A percentile compares a stretch with the other conserved stretches of the same genome.
These are phyloP conservation scores for Diabrotica undecimpunctata DNA, from an alignment of 1,140 invertebrate species.

Conservation along the genomic window DNA sequence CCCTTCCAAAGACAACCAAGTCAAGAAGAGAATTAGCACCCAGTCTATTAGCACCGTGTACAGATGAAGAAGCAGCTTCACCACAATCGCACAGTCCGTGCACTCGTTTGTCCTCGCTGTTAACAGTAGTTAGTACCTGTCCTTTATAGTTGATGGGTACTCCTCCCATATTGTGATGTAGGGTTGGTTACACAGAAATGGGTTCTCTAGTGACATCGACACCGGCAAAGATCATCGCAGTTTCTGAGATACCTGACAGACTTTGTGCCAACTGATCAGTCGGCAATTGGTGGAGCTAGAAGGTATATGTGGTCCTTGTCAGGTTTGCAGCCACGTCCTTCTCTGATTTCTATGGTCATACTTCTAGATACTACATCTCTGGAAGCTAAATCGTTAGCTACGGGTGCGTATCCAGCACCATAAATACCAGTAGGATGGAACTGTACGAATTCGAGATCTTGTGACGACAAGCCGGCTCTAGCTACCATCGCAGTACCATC, in stretches of 20 bases:
- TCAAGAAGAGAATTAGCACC: slow-evolving; percentile 84
- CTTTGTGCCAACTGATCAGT: slow-evolving; percentile 62
- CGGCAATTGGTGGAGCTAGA: slow-evolving; percentile 75
- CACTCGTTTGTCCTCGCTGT: slow-evolving; percentile 55
- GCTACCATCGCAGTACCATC: slow-evolving; percentile 77
- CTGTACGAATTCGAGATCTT: slow-evolving; percentile 84
- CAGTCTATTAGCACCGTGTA: slow-evolving; percentile 82
- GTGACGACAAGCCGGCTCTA: slow-evolving; percentile 68
- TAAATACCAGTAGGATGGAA: slow-evolving; percentile 87
- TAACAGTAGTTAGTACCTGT: slow-evolving; percentile 58
- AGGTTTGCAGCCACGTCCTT: slow-evolving; percentile 69
- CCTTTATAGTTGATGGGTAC: slow-evolving; percentile 80
- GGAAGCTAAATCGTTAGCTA: slow-evolving; percentile 82
- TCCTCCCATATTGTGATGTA: slow-evolving; percentile 90
- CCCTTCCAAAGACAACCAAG: slow-evolving; percentile 79
- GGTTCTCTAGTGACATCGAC: slow-evolving; percentile 80
- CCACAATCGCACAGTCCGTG: slow-evolving; percentile 53
- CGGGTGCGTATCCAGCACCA: slow-evolving; percentile 79
- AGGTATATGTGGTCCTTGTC: slow-evolving; percentile 81
- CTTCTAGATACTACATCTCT: slow-evolving; percentile 79
- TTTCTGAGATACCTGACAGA: slow-evolving; percentile 62
- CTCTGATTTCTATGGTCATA: slow-evolving; percentile 81
- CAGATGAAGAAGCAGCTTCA: slow-evolving; percentile 58
- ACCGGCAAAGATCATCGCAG: slow-evolving; percentile 82
- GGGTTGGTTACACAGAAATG: slow-evolving; percentile 83